Conservation (phyloP, 2,888 invertebrate species). For the Xiphydria camelus region DNA sequence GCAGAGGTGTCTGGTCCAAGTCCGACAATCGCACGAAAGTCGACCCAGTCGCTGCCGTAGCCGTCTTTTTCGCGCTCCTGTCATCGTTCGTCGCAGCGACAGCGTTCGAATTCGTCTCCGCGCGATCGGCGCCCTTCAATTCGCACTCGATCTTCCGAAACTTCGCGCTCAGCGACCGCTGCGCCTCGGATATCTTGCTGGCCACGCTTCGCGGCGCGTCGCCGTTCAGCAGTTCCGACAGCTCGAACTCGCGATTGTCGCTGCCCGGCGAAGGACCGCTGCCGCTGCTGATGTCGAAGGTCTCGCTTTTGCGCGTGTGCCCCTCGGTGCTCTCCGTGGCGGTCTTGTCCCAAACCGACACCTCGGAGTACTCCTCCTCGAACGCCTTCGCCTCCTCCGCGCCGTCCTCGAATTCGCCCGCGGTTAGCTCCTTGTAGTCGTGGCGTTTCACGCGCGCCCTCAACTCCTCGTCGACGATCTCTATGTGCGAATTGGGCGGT, state of each 20-base stretch:
- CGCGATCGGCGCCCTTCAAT: conserved; percentile 37
- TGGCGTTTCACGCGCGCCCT: conserved; percentile 35
- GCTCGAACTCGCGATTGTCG: conserved; percentile 46
- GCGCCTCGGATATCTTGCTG: conserved; percentile 43
- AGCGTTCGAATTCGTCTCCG: conserved; percentile 13
- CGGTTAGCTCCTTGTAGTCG: conserved; percentile 38
- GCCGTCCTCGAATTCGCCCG: conserved; percentile 13
- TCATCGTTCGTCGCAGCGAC: conserved; percentile 42
- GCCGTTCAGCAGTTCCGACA: conserved; percentile 38
- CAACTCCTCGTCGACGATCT: conserved; percentile 40
- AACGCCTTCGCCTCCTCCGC: conserved; percentile 25
- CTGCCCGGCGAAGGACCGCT: conserved; percentile 48
- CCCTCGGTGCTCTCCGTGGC: conserved; percentile 47
- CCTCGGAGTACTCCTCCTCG: conserved; percentile 48
- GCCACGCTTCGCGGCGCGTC: conserved; percentile 27
- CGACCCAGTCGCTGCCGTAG: no score
- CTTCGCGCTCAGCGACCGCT: conserved; percentile 47
- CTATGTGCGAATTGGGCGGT: conserved; percentile 54
- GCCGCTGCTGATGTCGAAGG: conserved; percentile 52
- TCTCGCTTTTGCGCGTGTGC: conserved; percentile 50
- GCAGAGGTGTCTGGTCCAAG: conserved; percentile 69
- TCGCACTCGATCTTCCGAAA: conserved; percentile 51
- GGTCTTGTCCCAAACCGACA: conserved; percentile 49
- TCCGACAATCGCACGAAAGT: conserved; percentile 78
- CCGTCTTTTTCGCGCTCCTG: conserved; percentile 51